Evolutionary conservation across 2,113 vertebrate genomes (phyloP), one percentile per base, ranked within the genome.

Genomic region (Syrmaticus mikado): DNA sequence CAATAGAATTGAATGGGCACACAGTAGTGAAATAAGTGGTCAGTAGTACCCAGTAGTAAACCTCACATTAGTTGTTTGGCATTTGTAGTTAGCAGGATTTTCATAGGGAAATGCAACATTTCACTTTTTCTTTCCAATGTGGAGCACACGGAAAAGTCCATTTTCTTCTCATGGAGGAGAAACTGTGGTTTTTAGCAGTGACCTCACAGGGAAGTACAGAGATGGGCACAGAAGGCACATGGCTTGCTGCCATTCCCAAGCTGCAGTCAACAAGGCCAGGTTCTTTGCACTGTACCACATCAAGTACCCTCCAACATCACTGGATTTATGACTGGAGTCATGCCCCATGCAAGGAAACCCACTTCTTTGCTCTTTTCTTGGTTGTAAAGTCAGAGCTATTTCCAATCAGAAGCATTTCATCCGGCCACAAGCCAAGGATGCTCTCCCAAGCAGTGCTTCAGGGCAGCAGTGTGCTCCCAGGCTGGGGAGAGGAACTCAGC

Each of bases 391-490:
- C 27, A 57, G 34, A 32, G n/a, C 7, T 24, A 1, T 58, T 60
- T 46, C 6, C 13, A 13, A 8, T 12, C 27, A 10, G 1, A 28
- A 50, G 57, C 0, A 0, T 24, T 72, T 45, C 32, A 16, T 5
- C 19, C 64, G 4, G 34, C 12, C 7, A 7, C 11, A 10, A 78
- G 48, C 64, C 20, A 4, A 5, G 30, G 71, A 20, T 45, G 66
- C 18, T 80, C 3, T 70, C 57, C 68, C 2, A 1, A 30, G 55
- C 11, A 3, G 19, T 20, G 27, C 38, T 74, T 66, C 78, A 9
- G 17, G 40, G 74, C 78, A 57, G 43, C 2, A 1, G 10, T 66
- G 40, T 27, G 18, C 68, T 60, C 50, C 38, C 11, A 3, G 48
- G 7, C 9, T 15, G 32, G 66, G 55, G 45, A 75, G 45, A 21